phyloP scores from a whole-genome alignment of 2,888 invertebrate genomes.

The Caenorhabditis parvicauda region DNA sequence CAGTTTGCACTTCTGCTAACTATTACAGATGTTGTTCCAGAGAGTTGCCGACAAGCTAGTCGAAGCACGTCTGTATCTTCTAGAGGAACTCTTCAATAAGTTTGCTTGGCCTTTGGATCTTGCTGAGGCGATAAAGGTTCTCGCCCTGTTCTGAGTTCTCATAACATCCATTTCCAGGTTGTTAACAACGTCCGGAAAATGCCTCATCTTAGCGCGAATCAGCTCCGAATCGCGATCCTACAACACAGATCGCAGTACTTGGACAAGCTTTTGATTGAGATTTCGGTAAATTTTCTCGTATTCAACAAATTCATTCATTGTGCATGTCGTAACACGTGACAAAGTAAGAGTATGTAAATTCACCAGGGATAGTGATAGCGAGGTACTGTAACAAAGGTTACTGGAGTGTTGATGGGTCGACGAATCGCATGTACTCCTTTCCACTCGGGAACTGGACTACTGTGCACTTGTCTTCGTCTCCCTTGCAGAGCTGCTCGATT shows the following conservation, averaged over 20 bases:
- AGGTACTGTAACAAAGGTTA: background rate
- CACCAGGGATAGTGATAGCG: too few relatives aligned
- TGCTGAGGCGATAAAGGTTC: conserved; percentile 54
- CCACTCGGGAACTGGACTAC: conserved; percentile 51
- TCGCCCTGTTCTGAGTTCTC: background rate
- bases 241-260: conserved; percentile 60
- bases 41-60: conserved; percentile 52
- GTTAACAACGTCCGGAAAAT: conserved; percentile 61
- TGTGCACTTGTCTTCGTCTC: conserved; percentile 15
- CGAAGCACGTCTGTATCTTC: conserved; percentile 52
- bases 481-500: conserved; percentile 19
- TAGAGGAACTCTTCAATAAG: conserved; percentile 61
- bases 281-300: conserved; percentile 52
- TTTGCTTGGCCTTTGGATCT: conserved; percentile 59
- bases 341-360: too few relatives aligned
- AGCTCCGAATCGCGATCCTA: conserved; percentile 55
- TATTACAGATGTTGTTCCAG: conserved; percentile 20
- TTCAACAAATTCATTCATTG: background rate
- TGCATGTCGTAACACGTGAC: too few relatives aligned
- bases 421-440: conserved; percentile 46
- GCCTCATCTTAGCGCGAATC: conserved; percentile 57
- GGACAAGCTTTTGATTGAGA: conserved; percentile 53
- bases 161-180: conserved; percentile 12
- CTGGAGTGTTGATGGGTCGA: conserved; percentile 4
- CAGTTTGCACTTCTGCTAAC: background rate